A percentile compares a stretch with the other conserved stretches of the same genome.
phyloP scores from a whole-genome alignment of 2,888 invertebrate genomes.

The Thera britannica region DNA sequence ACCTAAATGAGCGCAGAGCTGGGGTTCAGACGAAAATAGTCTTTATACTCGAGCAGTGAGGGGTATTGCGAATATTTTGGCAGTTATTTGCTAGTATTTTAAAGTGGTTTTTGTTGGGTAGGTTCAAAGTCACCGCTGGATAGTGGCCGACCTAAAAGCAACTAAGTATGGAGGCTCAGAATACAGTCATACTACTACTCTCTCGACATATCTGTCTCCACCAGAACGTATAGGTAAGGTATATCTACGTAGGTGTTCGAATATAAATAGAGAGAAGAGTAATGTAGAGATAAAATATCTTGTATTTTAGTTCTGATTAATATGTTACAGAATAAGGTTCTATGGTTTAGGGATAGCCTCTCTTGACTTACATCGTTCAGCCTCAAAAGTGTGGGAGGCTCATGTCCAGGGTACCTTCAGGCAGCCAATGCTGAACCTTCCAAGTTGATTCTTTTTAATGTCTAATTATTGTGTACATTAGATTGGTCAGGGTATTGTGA shows the following conservation, averaged over 20 bases:
- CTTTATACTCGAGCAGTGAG: slow-evolving; percentile 4
- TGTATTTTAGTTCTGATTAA: too few species aligned
- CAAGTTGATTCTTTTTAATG: neutral
- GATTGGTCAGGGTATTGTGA: too few species aligned
- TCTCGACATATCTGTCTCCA: neutral
- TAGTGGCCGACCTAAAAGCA: slow-evolving; percentile 1
- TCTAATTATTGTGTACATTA: neutral
- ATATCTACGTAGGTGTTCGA: too few species aligned
- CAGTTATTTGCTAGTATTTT: neutral
- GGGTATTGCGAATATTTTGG: slow-evolving; percentile 12
- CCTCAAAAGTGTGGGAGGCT: too few species aligned
- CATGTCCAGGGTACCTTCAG: too few species aligned
- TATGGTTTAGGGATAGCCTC: too few species aligned
- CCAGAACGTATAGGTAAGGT: too few species aligned
- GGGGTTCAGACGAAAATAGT: neutral
- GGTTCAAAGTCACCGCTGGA: slow-evolving; percentile 76
- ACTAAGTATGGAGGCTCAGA: neutral
- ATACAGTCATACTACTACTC: neutral
- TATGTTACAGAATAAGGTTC: too few species aligned
- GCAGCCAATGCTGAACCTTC: too few species aligned
- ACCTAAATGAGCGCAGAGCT: slow-evolving; percentile 19
- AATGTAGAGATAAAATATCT: too few species aligned
- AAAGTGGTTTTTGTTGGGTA: slow-evolving; percentile 26
- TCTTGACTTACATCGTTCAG: too few species aligned
- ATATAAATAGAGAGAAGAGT: neutral